These are phyloP conservation scores for Amblyteles armatorius DNA, from an alignment of 2,888 invertebrate genomes.

Conservation along the genomic window DNA sequence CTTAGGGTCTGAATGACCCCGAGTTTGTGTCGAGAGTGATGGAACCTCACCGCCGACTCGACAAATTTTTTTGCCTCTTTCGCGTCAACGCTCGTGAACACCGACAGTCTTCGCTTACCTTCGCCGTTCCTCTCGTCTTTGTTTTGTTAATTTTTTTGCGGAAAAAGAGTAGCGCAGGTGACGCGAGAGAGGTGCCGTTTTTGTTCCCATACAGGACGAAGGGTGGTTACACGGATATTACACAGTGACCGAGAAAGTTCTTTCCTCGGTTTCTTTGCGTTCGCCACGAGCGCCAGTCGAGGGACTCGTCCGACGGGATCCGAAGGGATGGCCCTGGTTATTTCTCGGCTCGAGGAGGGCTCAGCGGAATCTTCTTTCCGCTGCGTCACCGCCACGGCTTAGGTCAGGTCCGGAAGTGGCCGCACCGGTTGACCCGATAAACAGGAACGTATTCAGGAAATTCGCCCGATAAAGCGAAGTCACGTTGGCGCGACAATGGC, in stretches of 20 bases:
- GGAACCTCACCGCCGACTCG: conserved; percentile 35
- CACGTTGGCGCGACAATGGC: not conserved
- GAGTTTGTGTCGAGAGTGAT: conserved; percentile 16
- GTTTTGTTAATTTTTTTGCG: conserved; percentile 25
- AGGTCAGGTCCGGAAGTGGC: conserved; percentile 33
- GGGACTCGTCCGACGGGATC: conserved; percentile 10
- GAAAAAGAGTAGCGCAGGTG: conserved; percentile 24
- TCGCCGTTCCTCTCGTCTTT: conserved; percentile 14
- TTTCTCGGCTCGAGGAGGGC: conserved; percentile 20
- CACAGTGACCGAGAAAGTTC: conserved; percentile 16
- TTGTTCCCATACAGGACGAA: conserved; percentile 14
- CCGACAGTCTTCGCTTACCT: conserved; percentile 21
- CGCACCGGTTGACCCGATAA: conserved; percentile 24
- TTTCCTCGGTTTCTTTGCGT: conserved; percentile 16
- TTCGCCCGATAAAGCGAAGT: conserved; percentile 21
- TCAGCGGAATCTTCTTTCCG: conserved; percentile 26
- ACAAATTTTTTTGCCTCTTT: conserved; percentile 35
- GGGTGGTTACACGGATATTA: conserved; percentile 47
- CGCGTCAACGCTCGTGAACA: conserved; percentile 33
- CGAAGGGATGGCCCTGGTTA: conserved; percentile 26
- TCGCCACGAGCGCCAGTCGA: not conserved
- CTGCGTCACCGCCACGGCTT: conserved; percentile 17
- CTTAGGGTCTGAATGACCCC: not conserved
- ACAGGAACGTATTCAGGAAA: conserved; percentile 9
- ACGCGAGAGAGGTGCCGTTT: conserved; percentile 33